phyloP scores from a whole-genome alignment of 2,113 vertebrate species.

The Marcusenius ussheri region DNA sequence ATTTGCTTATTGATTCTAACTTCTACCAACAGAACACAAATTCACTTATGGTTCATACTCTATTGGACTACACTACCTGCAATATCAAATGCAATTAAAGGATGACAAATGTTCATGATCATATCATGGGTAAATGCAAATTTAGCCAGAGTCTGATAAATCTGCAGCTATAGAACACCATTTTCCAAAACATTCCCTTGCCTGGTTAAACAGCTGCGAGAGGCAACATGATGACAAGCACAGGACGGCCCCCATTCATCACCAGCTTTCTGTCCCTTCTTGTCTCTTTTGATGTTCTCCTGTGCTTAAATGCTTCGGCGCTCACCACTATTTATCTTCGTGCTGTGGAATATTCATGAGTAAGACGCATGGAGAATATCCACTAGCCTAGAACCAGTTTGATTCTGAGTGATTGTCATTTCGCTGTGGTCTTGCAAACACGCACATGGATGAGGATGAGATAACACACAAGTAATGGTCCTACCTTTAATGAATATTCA shows the following conservation, averaged over 20 bases:
- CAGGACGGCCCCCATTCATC: neutral
- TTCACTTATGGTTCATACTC: neutral
- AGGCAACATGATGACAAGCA: neutral
- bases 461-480: neutral
- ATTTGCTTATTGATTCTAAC: neutral
- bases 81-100: neutral
- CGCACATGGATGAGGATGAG: neutral
- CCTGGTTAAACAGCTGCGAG: neutral
- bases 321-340: neutral
- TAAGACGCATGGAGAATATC: neutral
- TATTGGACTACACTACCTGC: neutral
- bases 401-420: constrained; percentile 2
- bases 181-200: neutral
- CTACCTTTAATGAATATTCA: neutral
- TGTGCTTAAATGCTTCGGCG: neutral
- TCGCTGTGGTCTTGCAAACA: neutral
- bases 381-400: neutral
- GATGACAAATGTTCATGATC: neutral
- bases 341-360: neutral
- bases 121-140: neutral
- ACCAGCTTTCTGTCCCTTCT: neutral
- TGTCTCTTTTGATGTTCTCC: neutral
- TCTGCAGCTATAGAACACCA: neutral
- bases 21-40: neutral
- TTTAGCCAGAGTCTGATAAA: neutral